phyloP scores from a whole-genome alignment of 2,797 vertebrate genomes.

The Bradypus variegatus region DNA sequence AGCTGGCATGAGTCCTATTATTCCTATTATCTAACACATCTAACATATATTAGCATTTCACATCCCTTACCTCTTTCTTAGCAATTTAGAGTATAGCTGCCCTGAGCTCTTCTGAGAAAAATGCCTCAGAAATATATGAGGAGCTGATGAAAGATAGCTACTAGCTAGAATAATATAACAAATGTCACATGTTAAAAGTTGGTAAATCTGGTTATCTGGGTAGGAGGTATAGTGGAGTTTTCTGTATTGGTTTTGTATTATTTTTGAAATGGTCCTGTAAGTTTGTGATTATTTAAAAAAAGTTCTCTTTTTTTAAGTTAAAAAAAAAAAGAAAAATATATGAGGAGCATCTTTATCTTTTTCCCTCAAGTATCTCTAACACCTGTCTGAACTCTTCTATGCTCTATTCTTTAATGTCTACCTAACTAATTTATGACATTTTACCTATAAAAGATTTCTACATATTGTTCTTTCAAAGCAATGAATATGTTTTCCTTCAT shows the following conservation, averaged over 20 bases:
- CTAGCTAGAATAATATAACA: too few species aligned
- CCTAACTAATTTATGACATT: slow-evolving; percentile 14
- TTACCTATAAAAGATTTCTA: slow-evolving; percentile 6
- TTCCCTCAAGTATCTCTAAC: neutral
- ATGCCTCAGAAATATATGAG: neutral
- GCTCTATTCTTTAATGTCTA: slow-evolving; percentile 12
- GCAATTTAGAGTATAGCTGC: neutral
- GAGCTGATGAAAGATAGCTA: neutral
- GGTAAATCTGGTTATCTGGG: too few species aligned
- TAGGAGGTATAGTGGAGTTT: too few species aligned
- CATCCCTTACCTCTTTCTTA: neutral
- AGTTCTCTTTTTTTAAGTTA: too few species aligned
- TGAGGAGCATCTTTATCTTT: neutral
- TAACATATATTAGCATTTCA: neutral
- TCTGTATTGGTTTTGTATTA: too few species aligned
- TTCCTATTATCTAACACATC: neutral
- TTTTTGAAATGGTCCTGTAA: too few species aligned
- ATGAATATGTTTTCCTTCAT: neutral
- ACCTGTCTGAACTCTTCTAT: neutral
- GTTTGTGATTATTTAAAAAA: too few species aligned
- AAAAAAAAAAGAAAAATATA: neutral
- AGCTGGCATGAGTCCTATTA: neutral
- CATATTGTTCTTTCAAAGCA: slow-evolving; percentile 3
- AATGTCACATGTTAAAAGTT: too few species aligned
- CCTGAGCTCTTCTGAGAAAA: neutral